These are phyloP conservation scores for Corydoras maculifer DNA, from an alignment of 2,113 vertebrate genomes.

Conservation along the genomic window DNA sequence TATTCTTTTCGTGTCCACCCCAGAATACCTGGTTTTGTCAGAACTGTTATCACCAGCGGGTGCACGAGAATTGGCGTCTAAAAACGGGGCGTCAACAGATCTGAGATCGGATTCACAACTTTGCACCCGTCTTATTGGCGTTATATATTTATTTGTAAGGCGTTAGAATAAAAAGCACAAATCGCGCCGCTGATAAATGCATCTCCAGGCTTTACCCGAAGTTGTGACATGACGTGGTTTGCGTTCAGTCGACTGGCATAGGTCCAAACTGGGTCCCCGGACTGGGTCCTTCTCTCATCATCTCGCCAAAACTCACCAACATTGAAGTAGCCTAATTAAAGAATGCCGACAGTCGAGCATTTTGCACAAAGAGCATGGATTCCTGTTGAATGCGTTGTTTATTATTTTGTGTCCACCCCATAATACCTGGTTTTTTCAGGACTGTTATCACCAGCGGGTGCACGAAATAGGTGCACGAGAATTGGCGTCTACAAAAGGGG, in stretches of 20 bases:
- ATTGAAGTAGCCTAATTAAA: slow-evolving; percentile 43
- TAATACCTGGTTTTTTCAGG: neutral
- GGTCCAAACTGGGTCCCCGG: no score
- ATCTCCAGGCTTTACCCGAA: no score
- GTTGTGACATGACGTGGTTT: no score
- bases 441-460: slow-evolving; percentile 7
- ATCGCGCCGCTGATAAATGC: no score
- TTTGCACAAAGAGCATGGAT: no score
- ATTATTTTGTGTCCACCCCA: neutral
- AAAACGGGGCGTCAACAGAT: slow-evolving; percentile 7
- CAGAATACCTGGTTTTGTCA: neutral
- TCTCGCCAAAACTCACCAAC: slow-evolving; percentile 44
- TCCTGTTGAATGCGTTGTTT: neutral
- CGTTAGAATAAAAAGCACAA: no score
- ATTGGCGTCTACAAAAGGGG: neutral
- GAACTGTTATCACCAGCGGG: slow-evolving; percentile 7
- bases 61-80: neutral
- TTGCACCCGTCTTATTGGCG: slow-evolving; percentile 5
- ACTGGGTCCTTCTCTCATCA: neutral
- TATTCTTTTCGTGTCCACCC: neutral
- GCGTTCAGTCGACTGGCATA: no score
- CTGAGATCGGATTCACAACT: slow-evolving; percentile 26
- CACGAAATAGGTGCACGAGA: neutral
- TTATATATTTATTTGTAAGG: no score
- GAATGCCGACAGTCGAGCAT: slow-evolving; percentile 6